phyloP scores from a whole-genome alignment of 2,888 invertebrate genomes.

The Epinotia demarniana region DNA sequence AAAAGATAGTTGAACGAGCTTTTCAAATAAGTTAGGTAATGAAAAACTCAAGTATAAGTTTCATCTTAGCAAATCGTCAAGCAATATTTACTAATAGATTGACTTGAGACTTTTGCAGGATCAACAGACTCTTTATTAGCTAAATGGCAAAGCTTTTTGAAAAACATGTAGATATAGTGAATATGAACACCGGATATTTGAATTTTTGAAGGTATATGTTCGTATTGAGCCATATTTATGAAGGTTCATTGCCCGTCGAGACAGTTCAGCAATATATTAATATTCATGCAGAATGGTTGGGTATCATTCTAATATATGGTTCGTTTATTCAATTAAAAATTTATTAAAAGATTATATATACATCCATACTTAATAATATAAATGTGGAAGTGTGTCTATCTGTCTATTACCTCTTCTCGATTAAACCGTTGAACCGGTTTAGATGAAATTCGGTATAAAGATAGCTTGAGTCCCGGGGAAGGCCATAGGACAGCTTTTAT shows the following conservation, averaged over 20 bases:
- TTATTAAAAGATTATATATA: no score
- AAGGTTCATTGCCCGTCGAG: neutral
- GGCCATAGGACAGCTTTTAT: no score
- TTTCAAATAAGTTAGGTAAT: constrained; percentile 32
- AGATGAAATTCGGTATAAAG: no score
- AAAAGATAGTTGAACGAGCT: neutral
- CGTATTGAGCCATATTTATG: neutral
- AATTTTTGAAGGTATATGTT: neutral
- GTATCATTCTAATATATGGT: neutral
- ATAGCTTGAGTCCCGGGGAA: no score
- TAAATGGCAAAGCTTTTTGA: neutral
- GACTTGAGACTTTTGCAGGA: constrained; percentile 14
- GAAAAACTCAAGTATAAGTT: constrained; percentile 25
- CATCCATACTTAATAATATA: no score
- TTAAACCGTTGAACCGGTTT: no score
- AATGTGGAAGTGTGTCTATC: no score
- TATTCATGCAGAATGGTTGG: neutral
- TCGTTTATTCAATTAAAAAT: neutral
- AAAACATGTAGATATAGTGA: constrained; percentile 13
- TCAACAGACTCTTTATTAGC: neutral
- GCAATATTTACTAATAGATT: constrained; percentile 9
- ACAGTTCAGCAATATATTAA: neutral
- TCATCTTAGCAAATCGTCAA: constrained; percentile 25
- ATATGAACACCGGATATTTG: neutral
- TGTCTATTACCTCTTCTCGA: no score